A percentile compares a stretch with the other conserved stretches of the same genome.
phyloP scores from a whole-genome alignment of 2,797 vertebrate species.

The Agapornis canus region DNA sequence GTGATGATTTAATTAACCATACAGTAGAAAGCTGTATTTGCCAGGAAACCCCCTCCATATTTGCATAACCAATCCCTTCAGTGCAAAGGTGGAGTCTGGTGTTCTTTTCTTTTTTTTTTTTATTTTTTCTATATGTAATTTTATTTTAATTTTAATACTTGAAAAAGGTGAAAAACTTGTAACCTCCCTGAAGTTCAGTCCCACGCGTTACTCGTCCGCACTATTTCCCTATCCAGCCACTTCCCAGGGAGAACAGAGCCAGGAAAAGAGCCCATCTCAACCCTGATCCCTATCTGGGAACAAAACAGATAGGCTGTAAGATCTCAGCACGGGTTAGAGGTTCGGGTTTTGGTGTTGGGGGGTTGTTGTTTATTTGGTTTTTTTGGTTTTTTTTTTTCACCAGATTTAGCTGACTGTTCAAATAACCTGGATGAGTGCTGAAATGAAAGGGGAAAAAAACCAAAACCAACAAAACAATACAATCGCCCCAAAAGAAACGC shows the following conservation, averaged over 20 bases:
- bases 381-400: not conserved
- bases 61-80: slow-evolving; percentile 91
- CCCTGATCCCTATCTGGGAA: slow-evolving; percentile 44
- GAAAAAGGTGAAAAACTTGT: slow-evolving; percentile 71
- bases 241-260: not conserved
- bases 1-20: slow-evolving; percentile 99
- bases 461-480: not conserved
- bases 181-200: slow-evolving; percentile 67
- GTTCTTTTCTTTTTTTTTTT: slow-evolving; percentile 44
- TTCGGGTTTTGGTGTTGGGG: not conserved
- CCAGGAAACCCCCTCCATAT: slow-evolving; percentile 85
- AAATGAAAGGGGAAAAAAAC: not conserved
- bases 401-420: slow-evolving; percentile 47
- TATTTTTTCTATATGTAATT: slow-evolving; percentile 30
- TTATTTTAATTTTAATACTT: slow-evolving; percentile 77
- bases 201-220: slow-evolving; percentile 37
- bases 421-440: slow-evolving; percentile 37
- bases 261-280: slow-evolving; percentile 21
- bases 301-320: slow-evolving; percentile 39
- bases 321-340: not conserved
- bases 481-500: not conserved
- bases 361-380: too few species aligned
- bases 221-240: slow-evolving; percentile 10
- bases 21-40: slow-evolving; percentile 92
- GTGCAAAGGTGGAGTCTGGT: slow-evolving; percentile 86